A percentile compares a stretch with the other conserved stretches of the same genome.
These are phyloP conservation scores for Brachirus orientalis DNA, from an alignment of 2,113 vertebrate species.

Conservation along the genomic window DNA sequence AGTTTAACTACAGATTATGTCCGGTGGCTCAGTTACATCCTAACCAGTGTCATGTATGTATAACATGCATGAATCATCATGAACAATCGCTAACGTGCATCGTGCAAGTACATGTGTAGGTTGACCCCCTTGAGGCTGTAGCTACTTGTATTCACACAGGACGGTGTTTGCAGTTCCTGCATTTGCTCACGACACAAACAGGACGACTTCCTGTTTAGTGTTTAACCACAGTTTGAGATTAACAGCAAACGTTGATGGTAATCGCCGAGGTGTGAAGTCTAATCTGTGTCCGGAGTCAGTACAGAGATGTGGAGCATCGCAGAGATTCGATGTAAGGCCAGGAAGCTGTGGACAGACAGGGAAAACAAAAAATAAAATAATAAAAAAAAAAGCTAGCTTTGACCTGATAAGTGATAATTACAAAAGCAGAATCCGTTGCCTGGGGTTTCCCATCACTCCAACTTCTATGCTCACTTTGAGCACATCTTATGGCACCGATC, in stretches of 20 bases:
- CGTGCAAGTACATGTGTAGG: too few relatives aligned
- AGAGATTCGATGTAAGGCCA: background rate
- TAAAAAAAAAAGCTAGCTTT: too few relatives aligned
- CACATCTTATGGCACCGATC: too few relatives aligned
- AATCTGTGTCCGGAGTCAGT: background rate
- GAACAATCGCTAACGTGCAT: too few relatives aligned
- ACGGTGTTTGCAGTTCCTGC: background rate
- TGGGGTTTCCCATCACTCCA: too few relatives aligned
- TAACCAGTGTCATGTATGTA: constrained; percentile 18
- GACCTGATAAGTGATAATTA: too few relatives aligned
- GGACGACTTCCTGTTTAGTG: constrained; percentile 21
- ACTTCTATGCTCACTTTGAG: too few relatives aligned
- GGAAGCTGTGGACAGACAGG: background rate
- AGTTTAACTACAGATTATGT: constrained; percentile 33
- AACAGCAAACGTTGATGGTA: background rate
- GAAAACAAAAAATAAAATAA: background rate
- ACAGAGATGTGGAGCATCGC: background rate
- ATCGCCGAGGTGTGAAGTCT: background rate
- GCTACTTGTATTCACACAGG: background rate
- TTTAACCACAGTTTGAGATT: constrained; percentile 15
- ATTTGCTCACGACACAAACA: background rate
- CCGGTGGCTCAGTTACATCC: constrained; percentile 48
- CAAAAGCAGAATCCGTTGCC: too few relatives aligned
- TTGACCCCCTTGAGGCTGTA: too few relatives aligned
- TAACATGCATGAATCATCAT: too few relatives aligned